Evolutionary conservation across 2,888 invertebrate genomes (phyloP).

Genomic region (Eutolmus rufibarbis): DNA sequence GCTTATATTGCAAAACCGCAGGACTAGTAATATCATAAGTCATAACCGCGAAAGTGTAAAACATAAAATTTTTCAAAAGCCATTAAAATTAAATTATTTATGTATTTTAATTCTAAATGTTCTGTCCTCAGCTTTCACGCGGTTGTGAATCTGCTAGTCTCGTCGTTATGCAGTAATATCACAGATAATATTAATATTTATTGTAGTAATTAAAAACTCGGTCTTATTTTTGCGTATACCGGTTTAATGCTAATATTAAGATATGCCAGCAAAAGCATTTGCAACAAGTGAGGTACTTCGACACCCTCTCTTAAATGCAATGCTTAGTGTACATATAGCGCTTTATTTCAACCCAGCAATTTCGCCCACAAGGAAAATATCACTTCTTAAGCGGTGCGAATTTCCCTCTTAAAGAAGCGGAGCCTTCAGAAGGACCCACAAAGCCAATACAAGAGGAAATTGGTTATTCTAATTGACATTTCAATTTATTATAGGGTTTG

Average conservation of each 20-base stretch:
- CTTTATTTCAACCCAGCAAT: neutral
- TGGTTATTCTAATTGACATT: slow-evolving; percentile 23
- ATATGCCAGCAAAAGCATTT: neutral
- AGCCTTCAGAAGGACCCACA: neutral
- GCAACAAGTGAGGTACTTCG: neutral
- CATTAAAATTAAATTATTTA: too few species aligned
- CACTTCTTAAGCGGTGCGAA: neutral
- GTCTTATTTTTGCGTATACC: neutral
- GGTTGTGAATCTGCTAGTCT: too few species aligned
- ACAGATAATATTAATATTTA: too few species aligned
- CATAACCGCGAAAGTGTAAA: too few species aligned
- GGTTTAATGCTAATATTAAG: neutral
- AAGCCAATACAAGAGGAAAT: slow-evolving; percentile 13
- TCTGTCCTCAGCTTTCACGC: too few species aligned
- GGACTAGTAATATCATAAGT: too few species aligned
- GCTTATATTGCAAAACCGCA: too few species aligned
- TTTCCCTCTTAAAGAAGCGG: neutral
- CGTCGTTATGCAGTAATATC: too few species aligned
- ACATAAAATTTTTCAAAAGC: too few species aligned
- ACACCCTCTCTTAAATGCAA: neutral
- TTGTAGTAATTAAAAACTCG: neutral
- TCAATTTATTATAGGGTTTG: slow-evolving; percentile 12
- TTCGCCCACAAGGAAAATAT: neutral
- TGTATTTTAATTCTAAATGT: too few species aligned
- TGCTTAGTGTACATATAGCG: neutral